Base-by-base conservation (phyloP, 2,797 vertebrate genomes). In the Malacoraja senta region DNA sequence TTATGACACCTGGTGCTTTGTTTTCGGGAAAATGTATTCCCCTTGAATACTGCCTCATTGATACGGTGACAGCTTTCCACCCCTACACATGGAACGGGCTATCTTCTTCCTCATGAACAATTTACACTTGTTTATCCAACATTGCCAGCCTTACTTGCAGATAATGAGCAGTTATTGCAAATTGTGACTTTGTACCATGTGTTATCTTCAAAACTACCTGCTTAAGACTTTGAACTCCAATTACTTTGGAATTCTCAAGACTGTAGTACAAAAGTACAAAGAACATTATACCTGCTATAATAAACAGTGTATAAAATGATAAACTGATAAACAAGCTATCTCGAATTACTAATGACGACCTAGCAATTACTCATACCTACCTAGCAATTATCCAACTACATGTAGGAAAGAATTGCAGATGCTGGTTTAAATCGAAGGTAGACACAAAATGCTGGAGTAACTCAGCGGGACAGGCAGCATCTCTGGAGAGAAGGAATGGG, bases 141-240 rank as follows among this genome's bases (percentile, higher is more conserved):
- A 19, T 53, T 19, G 29, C n/a, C 63, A 32, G 12, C 61, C 86
- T 17, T 90, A 29, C 76, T 53, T 74, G 90, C 76, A 74, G 38
- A 71, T 74, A 91, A 8, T 74, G 68, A 74, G 71, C 24, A 74
- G 90, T n/a, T 8, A 92, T 53, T 74, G 13, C 72, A 76, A 92
- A 74, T 29, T 74, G 38, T 74, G 26, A 76, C 90, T 76, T 92
- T 92, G 90, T 44, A 92, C 38, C 26, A n/a, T 92, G 38, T 3
- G 13, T 29, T 92, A 92, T 92, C 90, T 58, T 92, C n/a, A 17
- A 74, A 74, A 17, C 44, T 91, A 32, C 38, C 32, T 91, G 88
- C 88, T 72, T 44, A n/a, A 76, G 90, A 92, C 71, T 92, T 92
- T 92, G 90, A 92, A 92, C 90, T 74, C 21, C 29, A 92, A 74